Evolutionary conservation across 2,888 invertebrate species (phyloP).

Genomic region (Drosophila kuntzei): DNA sequence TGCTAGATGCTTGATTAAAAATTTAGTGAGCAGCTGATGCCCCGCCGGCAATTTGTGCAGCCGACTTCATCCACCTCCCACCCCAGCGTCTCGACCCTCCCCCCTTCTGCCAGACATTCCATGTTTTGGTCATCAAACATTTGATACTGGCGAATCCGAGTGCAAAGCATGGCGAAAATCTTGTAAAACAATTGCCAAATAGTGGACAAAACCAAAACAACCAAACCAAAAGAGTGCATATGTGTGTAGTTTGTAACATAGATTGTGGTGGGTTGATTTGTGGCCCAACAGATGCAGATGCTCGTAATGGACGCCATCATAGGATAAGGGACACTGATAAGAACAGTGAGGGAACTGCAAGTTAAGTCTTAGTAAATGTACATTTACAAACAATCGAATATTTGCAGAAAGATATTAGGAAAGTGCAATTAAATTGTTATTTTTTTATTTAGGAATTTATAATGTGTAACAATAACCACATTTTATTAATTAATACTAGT

Average conservation of each 20-base stretch:
- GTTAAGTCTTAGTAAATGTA: slow-evolving; percentile 1
- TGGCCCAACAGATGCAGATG: slow-evolving; percentile 26
- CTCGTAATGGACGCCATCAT: slow-evolving; percentile 24
- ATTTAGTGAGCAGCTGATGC: slow-evolving; percentile 72
- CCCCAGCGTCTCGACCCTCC: not conserved
- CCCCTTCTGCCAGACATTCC: not conserved
- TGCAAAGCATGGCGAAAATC: slow-evolving; percentile 32
- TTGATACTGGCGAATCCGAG: slow-evolving; percentile 27
- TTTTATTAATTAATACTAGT: not conserved
- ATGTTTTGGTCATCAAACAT: slow-evolving; percentile 52
- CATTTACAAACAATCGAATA: not conserved
- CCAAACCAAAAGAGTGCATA: slow-evolving; percentile 27
- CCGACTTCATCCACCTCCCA: not conserved
- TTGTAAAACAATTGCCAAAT: slow-evolving; percentile 56
- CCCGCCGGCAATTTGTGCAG: slow-evolving; percentile 64
- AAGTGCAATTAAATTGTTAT: not conserved
- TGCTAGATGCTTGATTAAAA: slow-evolving; percentile 72
- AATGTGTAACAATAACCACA: not conserved
- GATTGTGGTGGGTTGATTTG: slow-evolving; percentile 37
- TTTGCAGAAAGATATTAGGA: not conserved
- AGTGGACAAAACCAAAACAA: slow-evolving; percentile 37
- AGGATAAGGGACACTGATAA: slow-evolving; percentile 10
- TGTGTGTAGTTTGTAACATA: slow-evolving; percentile 24
- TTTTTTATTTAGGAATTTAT: not conserved
- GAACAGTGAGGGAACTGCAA: slow-evolving; percentile 2